phyloP scores from a whole-genome alignment of 2,113 vertebrate genomes.

The Pygoscelis adeliae region DNA sequence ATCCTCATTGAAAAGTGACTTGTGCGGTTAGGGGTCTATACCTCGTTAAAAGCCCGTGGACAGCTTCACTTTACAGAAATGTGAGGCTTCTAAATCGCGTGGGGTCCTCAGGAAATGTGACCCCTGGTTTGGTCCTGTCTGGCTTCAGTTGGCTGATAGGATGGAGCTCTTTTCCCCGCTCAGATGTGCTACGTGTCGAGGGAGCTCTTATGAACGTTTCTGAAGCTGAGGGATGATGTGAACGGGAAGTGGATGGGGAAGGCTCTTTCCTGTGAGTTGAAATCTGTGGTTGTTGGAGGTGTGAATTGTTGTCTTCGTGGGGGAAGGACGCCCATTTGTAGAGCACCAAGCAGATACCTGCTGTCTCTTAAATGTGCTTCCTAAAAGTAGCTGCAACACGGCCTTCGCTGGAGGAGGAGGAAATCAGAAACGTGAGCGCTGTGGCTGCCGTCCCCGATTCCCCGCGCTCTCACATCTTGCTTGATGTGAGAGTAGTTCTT shows the following conservation, averaged over 20 bases:
- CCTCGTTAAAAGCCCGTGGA: neutral
- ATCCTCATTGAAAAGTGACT: neutral
- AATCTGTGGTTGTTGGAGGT: neutral
- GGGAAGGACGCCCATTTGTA: neutral
- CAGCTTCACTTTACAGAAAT: neutral
- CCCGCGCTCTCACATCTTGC: neutral
- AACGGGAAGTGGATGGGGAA: neutral
- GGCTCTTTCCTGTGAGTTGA: neutral
- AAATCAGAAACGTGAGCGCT: neutral
- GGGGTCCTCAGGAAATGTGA: neutral
- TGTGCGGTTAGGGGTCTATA: neutral
- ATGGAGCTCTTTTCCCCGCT: neutral
- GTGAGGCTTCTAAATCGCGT: neutral
- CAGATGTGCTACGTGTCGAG: rapidly evolving
- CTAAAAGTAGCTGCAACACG: too few species aligned
- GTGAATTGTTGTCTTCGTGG: neutral
- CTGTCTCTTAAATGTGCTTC: neutral
- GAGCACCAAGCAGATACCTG: rapidly evolving
- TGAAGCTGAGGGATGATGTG: neutral
- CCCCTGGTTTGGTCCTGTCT: neutral
- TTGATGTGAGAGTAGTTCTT: neutral
- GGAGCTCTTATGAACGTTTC: neutral
- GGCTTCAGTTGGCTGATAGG: neutral
- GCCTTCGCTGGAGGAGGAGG: neutral
- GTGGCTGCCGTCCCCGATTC: neutral